Evolutionary conservation across 2,888 invertebrate species (phyloP).

Genomic region (Troglohyphantes excavatus): DNA sequence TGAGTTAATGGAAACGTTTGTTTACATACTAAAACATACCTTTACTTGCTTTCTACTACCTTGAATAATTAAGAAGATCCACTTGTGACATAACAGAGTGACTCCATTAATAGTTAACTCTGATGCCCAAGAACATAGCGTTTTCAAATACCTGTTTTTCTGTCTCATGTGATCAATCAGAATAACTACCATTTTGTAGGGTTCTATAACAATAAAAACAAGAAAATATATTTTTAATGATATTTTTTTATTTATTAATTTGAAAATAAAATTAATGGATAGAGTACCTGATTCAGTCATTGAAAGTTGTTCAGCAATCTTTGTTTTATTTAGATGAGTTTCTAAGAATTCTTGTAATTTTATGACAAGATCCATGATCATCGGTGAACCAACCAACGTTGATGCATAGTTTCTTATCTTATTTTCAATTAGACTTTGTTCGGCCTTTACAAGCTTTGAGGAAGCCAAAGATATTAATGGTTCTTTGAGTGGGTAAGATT

Average conservation of each 20-base stretch:
- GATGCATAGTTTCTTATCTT: conserved; percentile 26
- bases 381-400: conserved; percentile 37
- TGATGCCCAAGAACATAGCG: conserved; percentile 49
- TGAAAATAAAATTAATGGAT: too few relatives aligned
- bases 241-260: too few relatives aligned
- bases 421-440: conserved; percentile 23
- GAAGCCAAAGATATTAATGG: conserved; percentile 45
- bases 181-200: conserved; percentile 15
- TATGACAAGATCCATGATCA: conserved; percentile 73
- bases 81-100: conserved; percentile 44
- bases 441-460: conserved; percentile 32
- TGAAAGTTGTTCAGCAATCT: background rate
- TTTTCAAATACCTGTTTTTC: conserved; percentile 54
- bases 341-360: conserved; percentile 30
- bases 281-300: background rate
- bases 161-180: conserved; percentile 67
- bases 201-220: conserved; percentile 17
- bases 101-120: conserved; percentile 43
- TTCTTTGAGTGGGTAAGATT: conserved; percentile 30
- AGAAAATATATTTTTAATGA: too few relatives aligned
- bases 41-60: conserved; percentile 45
- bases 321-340: background rate
- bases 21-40: conserved; percentile 25
- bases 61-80: conserved; percentile 66
- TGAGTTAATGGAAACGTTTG: too few relatives aligned